A percentile compares a stretch with the other conserved stretches of the same genome.
Conservation (phyloP, 2,797 vertebrate species). For the Pterois miles region DNA sequence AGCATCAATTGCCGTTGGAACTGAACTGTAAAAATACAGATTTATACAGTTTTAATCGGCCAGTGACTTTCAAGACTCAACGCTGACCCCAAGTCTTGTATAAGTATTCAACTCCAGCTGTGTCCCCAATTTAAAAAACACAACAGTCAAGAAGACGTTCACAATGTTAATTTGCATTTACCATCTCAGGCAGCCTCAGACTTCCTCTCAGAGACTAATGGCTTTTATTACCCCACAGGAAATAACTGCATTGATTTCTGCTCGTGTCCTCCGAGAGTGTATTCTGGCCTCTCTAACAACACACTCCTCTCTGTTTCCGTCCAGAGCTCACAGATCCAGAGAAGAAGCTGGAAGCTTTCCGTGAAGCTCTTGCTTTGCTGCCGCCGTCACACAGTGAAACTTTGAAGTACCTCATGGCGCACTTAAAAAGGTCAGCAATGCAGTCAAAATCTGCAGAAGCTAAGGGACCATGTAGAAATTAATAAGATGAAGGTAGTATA, state of each 20-base stretch:
- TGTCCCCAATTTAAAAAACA: conserved; percentile 1
- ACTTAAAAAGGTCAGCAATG: conserved; percentile 92
- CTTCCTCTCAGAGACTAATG: conserved; percentile 36
- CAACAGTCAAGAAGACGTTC: not conserved
- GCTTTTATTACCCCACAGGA: conserved; percentile 40
- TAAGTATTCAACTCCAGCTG: not conserved
- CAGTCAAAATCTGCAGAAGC: not conserved
- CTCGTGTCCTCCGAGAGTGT: conserved; percentile 19
- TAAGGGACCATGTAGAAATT: not conserved
- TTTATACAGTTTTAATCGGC: not conserved
- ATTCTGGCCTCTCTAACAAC: conserved; percentile 28
- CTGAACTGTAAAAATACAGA: not conserved
- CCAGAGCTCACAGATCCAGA: conserved; percentile 92
- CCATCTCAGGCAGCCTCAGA: conserved; percentile 3
- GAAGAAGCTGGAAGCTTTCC: conserved; percentile 93
- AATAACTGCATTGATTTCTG: conserved; percentile 30
- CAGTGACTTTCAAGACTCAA: not conserved
- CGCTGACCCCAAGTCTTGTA: not conserved
- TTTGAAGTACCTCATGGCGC: conserved; percentile 96
- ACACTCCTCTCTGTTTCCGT: conserved; percentile 19
- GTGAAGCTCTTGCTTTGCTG: conserved; percentile 91
- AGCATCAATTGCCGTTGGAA: not conserved
- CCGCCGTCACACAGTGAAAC: conserved; percentile 96
- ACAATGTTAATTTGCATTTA: conserved; percentile 11
- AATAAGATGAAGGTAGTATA: not conserved